Conservation (phyloP, 2,888 invertebrate species). For the Priocnemis perturbator region DNA sequence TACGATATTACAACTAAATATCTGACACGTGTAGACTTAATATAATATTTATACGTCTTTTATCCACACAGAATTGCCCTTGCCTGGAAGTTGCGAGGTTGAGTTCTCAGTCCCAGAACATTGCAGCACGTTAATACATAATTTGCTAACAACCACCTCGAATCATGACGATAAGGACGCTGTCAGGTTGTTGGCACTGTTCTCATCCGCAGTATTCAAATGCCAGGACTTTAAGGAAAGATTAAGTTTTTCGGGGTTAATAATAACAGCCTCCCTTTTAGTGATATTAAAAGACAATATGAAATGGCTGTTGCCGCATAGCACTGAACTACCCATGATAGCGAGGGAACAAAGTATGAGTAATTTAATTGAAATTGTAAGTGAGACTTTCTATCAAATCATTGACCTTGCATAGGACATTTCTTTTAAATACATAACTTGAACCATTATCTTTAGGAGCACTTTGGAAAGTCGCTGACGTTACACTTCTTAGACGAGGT, state of each 20-base stretch:
- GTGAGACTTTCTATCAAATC: slow-evolving; percentile 43
- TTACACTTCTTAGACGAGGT: slow-evolving; percentile 78
- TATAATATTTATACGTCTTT: slow-evolving; percentile 7
- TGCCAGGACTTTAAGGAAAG: slow-evolving; percentile 59
- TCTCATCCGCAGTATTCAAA: slow-evolving; percentile 73
- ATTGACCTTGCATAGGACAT: slow-evolving; percentile 35
- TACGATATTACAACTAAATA: no score
- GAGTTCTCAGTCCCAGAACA: slow-evolving; percentile 70
- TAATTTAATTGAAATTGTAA: slow-evolving; percentile 77
- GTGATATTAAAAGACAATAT: slow-evolving; percentile 74
- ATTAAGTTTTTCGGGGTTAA: slow-evolving; percentile 61
- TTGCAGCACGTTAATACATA: slow-evolving; percentile 62
- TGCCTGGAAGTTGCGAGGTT: slow-evolving; percentile 75
- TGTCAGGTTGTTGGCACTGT: slow-evolving; percentile 73
- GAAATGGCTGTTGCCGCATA: slow-evolving; percentile 75
- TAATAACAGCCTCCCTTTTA: slow-evolving; percentile 72
- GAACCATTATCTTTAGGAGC: slow-evolving; percentile 63
- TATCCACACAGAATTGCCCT: slow-evolving; percentile 67
- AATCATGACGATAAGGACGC: slow-evolving; percentile 68
- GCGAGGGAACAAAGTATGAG: slow-evolving; percentile 76
- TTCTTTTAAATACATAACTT: slow-evolving; percentile 19
- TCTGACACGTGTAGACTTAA: no score
- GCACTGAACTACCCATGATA: slow-evolving; percentile 64
- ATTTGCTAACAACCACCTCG: slow-evolving; percentile 60
- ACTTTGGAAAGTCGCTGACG: slow-evolving; percentile 62